A percentile compares a stretch with the other conserved stretches of the same genome.
Conservation (phyloP, 2,888 invertebrate genomes). For the Clanis bilineata region DNA sequence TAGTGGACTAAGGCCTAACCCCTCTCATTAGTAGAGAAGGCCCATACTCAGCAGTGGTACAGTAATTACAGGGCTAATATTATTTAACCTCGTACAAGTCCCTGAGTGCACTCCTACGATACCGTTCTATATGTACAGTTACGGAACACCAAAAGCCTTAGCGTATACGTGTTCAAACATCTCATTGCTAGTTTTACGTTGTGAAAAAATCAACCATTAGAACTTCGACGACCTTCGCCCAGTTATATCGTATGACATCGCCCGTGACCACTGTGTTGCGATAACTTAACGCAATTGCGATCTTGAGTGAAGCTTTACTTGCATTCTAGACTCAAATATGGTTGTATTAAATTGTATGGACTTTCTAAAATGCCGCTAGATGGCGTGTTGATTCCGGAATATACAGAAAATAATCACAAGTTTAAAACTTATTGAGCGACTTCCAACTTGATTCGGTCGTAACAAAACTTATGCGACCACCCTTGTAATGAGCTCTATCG, state of each 20-base stretch:
- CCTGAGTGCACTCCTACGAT: background rate
- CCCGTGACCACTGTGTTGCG: slow-evolving; percentile 16
- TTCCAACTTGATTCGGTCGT: no score
- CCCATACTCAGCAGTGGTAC: no score
- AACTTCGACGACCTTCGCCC: slow-evolving; percentile 27
- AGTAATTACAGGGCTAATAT: no score
- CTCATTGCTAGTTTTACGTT: slow-evolving; percentile 20
- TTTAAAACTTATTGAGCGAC: no score
- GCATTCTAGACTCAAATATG: background rate
- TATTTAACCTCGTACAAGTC: background rate
- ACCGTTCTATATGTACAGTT: background rate
- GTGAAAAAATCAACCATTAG: slow-evolving; percentile 14
- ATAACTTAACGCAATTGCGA: slow-evolving; percentile 14
- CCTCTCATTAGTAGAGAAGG: no score
- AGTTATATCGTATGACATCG: slow-evolving; percentile 24
- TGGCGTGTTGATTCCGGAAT: no score
- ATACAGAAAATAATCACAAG: no score
- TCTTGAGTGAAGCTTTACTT: slow-evolving; percentile 14
- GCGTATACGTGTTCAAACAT: slow-evolving; percentile 17
- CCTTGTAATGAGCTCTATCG: no score
- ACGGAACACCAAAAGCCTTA: background rate
- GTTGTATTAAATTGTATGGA: no score
- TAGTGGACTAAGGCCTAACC: no score
- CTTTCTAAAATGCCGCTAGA: no score
- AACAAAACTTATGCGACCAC: no score